Conservation (phyloP, 2,888 invertebrate genomes). For the Hermaeophaga mercurialis region DNA sequence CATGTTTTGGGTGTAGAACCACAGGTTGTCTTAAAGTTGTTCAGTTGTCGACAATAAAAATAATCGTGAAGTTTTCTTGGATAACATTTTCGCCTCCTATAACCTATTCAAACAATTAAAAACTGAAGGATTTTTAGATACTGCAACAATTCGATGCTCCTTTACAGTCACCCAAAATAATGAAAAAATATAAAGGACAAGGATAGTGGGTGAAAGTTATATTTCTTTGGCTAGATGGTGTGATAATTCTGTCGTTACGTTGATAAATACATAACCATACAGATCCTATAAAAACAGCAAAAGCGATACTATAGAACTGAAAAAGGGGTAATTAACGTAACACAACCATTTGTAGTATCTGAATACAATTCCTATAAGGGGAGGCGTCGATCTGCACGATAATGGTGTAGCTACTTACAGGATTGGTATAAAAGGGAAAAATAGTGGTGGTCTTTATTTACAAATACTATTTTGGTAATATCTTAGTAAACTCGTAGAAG, state of each 20-base stretch:
- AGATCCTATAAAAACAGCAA: not conserved
- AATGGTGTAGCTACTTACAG: not conserved
- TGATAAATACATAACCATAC: not conserved
- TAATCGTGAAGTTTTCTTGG: slow-evolving; percentile 34
- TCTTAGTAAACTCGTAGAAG: not conserved
- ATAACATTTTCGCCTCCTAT: slow-evolving; percentile 35
- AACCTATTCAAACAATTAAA: not conserved
- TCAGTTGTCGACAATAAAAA: slow-evolving; percentile 29
- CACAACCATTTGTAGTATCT: not conserved
- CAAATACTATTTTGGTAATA: not conserved
- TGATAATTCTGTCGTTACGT: not conserved
- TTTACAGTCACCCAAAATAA: not conserved
- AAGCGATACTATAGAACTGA: not conserved
- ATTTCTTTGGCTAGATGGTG: not conserved
- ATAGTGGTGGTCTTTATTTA: not conserved
- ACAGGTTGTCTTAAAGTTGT: slow-evolving; percentile 32
- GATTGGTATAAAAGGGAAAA: not conserved
- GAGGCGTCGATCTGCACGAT: not conserved
- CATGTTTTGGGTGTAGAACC: slow-evolving; percentile 28
- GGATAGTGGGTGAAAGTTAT: too few relatives aligned
- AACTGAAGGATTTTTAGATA: not conserved
- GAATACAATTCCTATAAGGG: not conserved
- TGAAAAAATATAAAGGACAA: not conserved
- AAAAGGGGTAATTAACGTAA: not conserved
- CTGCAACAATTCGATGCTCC: not conserved